Evolutionary conservation across 2,888 invertebrate genomes (phyloP), one percentile per base, ranked within the genome.

Genomic region (Xylota sylvarum): DNA sequence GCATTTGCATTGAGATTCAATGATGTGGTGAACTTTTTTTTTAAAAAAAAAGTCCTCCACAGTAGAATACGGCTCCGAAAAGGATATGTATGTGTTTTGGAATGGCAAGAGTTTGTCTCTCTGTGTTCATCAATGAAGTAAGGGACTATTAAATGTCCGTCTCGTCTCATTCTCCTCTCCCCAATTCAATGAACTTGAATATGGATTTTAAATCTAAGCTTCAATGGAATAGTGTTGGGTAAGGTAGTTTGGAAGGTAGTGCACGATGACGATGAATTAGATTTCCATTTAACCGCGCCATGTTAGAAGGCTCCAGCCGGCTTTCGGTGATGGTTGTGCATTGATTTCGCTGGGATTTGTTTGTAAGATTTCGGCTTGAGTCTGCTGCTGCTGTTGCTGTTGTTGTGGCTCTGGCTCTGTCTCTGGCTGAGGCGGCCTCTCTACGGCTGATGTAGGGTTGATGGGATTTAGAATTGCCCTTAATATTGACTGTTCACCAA

Each of bases 241-340:
- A 23, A 23, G 23, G 40, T 37, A 40, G n/a, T n/a, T n/a, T n/a
- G 69, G 1, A 43, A 19, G 62, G 27, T 37, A 30, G 46, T 58
- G 19, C 46, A 76, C 48, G 5, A 69, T 67, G 58, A 40, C 37
- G 69, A 62, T 62, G 50, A 23, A 52, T 64, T 52, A 32, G 10
- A 62, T 27, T 35, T 46, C 23, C 35, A 46, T 69, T 88, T 78
- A 91, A 73, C 91, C 91, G 60, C 90, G 90, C 91, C 91, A 91
- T 72, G 91, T 90, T 78, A 91, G 83, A 19, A 91, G 87, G 70
- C 90, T 91, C 91, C 91, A 91, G 70, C 91, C 91, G 37, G 89
- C 89, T 58, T 88, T 90, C 4, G 81, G 70, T 9, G 90, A 88
- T 60, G 88, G 89, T 23, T 46, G 55, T 37, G 64, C 88, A 35